Conservation (phyloP, 2,797 vertebrate genomes). For the Sardinella longiceps region DNA sequence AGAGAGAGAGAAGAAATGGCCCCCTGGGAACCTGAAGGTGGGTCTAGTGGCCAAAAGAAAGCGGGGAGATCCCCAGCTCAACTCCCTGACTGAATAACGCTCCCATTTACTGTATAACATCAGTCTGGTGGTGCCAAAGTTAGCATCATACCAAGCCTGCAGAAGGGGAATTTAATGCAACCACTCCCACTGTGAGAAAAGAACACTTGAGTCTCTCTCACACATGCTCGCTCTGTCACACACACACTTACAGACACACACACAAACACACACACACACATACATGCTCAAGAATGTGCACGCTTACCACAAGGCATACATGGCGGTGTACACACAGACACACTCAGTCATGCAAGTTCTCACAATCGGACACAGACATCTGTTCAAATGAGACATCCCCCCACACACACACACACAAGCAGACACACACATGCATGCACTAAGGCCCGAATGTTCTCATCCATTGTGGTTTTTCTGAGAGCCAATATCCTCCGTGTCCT, state of each 20-base stretch:
- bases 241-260: too few species aligned
- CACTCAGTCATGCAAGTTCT: neutral
- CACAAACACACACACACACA: neutral
- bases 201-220: neutral
- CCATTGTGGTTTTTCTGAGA: too few species aligned
- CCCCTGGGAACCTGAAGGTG: neutral
- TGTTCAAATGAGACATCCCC: neutral
- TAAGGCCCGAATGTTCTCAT: too few species aligned
- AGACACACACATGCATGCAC: neutral
- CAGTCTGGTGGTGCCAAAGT: neutral
- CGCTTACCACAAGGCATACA: neutral
- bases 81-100: neutral
- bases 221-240: too few species aligned
- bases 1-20: neutral
- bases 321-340: too few species aligned
- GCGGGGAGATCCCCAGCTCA: neutral
- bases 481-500: too few species aligned
- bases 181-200: slow-evolving; percentile 12
- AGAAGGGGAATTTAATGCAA: slow-evolving; percentile 17
- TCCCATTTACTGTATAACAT: neutral
- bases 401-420: neutral
- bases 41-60: neutral
- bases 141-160: neutral
- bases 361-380: neutral
- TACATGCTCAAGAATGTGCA: neutral